These are phyloP conservation scores for Catocala fraxini DNA, from an alignment of 2,888 invertebrate species.

Conservation along the genomic window DNA sequence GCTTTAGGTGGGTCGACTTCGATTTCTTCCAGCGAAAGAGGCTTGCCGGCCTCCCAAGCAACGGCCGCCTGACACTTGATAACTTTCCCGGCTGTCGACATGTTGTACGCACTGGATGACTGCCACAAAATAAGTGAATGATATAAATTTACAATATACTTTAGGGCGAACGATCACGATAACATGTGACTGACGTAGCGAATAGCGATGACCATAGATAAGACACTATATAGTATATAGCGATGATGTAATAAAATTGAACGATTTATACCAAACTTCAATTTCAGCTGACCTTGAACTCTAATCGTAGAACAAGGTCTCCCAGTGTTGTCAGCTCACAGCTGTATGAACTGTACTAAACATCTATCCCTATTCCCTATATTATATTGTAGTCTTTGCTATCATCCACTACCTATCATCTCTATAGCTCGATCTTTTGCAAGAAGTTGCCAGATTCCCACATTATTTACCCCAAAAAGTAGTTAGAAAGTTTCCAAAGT, in stretches of 20 bases:
- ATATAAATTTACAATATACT: background rate
- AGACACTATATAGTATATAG: no score
- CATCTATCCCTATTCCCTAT: no score
- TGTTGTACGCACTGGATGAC: conserved; percentile 55
- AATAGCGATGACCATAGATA: conserved; percentile 46
- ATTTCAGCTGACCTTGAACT: conserved; percentile 42
- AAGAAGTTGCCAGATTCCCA: no score
- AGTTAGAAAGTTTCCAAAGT: no score
- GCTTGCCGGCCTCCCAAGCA: conserved; percentile 97
- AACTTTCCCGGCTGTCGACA: conserved; percentile 88
- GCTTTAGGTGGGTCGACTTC: conserved; percentile 98
- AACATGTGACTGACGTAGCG: conserved; percentile 18
- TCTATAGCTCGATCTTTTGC: no score
- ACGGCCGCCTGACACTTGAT: conserved; percentile 98
- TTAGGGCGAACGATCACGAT: conserved; percentile 17
- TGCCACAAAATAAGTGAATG: conserved; percentile 57
- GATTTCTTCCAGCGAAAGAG: conserved; percentile 95
- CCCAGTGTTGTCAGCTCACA: no score
- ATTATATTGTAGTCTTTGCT: no score
- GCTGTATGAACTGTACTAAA: no score
- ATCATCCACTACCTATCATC: no score
- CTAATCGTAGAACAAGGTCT: conserved; percentile 11
- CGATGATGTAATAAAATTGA: conserved; percentile 51
- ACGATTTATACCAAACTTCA: conserved; percentile 33
- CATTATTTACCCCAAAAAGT: no score